Conservation (phyloP, 2,113 vertebrate species). For the Tapirus terrestris region DNA sequence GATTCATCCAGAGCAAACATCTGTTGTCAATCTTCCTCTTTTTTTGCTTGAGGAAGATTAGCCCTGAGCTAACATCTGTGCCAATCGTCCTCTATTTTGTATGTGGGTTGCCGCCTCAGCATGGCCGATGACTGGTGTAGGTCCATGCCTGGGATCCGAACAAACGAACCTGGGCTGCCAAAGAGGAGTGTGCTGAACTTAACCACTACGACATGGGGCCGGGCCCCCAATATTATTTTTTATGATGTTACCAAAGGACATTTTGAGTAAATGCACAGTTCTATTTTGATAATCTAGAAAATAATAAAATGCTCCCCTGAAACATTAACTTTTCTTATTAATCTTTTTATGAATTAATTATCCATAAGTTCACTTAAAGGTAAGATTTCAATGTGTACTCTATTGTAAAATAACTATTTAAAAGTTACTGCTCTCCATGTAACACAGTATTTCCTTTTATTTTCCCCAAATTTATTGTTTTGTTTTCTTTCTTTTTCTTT, state of each 20-base stretch:
- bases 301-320: not conserved
- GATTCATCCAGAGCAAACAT: no score
- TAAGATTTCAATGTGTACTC: not conserved
- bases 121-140: no score
- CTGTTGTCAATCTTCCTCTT: no score
- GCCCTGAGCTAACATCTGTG: no score
- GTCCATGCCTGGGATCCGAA: no score
- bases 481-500: not conserved
- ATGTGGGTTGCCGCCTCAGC: no score
- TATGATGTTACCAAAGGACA: not conserved
- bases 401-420: not conserved
- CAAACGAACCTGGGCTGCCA: no score
- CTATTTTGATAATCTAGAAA: not conserved
- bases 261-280: not conserved
- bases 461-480: not conserved
- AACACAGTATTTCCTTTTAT: not conserved
- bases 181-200: no score
- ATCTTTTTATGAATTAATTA: not conserved
- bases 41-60: no score
- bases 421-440: not conserved
- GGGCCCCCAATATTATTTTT: not conserved
- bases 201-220: no score
- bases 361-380: not conserved
- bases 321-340: not conserved
- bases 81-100: no score